These are phyloP conservation scores for Anastrepha ludens DNA, from an alignment of 1,140 invertebrate species.

Conservation along the genomic window DNA sequence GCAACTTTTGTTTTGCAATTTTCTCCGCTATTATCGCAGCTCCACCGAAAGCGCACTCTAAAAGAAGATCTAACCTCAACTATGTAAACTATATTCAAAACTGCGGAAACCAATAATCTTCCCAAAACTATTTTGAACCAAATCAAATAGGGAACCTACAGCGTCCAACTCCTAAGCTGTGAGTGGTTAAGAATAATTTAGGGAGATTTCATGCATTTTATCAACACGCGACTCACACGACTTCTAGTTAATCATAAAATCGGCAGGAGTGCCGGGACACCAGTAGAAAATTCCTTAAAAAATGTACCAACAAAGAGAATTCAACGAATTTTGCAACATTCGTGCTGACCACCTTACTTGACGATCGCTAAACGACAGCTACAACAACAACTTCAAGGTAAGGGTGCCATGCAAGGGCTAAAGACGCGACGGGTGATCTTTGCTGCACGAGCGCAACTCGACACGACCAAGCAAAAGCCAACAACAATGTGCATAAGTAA, in stretches of 20 bases:
- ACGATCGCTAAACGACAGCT: background rate
- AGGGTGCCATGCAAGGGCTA: background rate
- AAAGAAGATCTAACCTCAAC: too few species aligned
- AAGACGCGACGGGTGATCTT: background rate
- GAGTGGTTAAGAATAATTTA: background rate
- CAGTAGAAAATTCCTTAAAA: too few species aligned
- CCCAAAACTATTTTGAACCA: too few species aligned
- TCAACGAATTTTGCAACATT: background rate
- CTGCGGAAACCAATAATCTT: too few species aligned
- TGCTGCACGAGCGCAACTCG: background rate
- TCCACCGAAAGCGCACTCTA: too few species aligned
- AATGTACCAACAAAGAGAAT: too few species aligned
- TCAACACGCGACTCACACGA: slow-evolving; percentile 64
- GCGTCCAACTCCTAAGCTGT: background rate
- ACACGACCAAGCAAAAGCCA: background rate
- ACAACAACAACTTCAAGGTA: background rate
- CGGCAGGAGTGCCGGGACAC: background rate
- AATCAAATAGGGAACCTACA: too few species aligned
- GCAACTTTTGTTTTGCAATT: too few species aligned
- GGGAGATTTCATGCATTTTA: slow-evolving; percentile 55
- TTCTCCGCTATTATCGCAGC: too few species aligned
- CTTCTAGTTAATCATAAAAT: slow-evolving; percentile 49
- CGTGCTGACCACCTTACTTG: background rate
- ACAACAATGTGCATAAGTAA: background rate
- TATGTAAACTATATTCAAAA: too few species aligned